These are phyloP conservation scores for Meiosimyza decipiens DNA, from an alignment of 2,888 invertebrate species.

Conservation along the genomic window DNA sequence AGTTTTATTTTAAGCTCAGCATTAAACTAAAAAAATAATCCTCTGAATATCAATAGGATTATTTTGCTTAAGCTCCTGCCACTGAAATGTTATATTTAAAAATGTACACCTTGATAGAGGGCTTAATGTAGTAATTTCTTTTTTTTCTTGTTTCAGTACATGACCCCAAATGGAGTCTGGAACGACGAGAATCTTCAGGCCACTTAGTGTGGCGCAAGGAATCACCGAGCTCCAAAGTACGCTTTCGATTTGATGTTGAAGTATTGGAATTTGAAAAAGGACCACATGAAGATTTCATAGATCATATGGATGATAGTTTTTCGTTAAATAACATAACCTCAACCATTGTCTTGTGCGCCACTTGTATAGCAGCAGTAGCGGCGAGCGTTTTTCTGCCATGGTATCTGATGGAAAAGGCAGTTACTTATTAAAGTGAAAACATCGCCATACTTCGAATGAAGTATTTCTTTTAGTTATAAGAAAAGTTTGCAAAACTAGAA, in stretches of 20 bases:
- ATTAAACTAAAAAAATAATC: too few relatives aligned
- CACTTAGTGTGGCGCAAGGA: constrained; percentile 67
- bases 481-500: not conserved
- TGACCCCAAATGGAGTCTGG: constrained; percentile 67
- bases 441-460: too few relatives aligned
- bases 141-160: constrained; percentile 51
- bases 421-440: constrained; percentile 42
- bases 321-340: constrained; percentile 57
- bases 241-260: constrained; percentile 67
- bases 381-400: constrained; percentile 65
- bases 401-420: constrained; percentile 62
- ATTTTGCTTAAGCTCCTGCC: too few relatives aligned
- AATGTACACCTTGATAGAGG: too few relatives aligned
- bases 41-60: too few relatives aligned
- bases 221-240: constrained; percentile 65
- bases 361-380: constrained; percentile 64
- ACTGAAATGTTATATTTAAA: too few relatives aligned
- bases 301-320: constrained; percentile 50
- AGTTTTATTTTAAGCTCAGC: too few relatives aligned
- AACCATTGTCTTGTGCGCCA: constrained; percentile 61
- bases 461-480: too few relatives aligned
- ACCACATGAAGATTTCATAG: constrained; percentile 62
- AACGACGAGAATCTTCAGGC: constrained; percentile 66
- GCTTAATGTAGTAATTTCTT: too few relatives aligned
- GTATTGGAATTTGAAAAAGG: constrained; percentile 66